These are phyloP conservation scores for Drosophila prosaltans DNA, from an alignment of 1,140 invertebrate genomes.

Conservation along the genomic window DNA sequence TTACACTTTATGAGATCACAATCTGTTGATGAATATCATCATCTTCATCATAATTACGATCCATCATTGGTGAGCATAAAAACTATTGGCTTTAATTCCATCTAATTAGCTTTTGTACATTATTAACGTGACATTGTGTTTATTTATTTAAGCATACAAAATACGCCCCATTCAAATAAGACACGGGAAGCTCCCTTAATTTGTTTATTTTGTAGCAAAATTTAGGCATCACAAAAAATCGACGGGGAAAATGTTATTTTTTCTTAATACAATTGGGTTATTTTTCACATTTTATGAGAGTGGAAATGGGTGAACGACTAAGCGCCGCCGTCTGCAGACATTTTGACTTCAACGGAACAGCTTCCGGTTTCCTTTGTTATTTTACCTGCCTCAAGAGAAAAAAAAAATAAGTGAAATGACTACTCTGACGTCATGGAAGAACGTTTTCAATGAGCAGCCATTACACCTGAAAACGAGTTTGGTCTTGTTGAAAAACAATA, in stretches of 20 bases:
- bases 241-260: constrained; percentile 56
- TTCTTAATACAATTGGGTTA: constrained; percentile 45
- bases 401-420: neutral
- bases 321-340: constrained; percentile 41
- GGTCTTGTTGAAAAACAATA: constrained; percentile 26
- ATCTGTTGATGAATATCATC: constrained; percentile 16
- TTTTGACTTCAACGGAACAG: constrained; percentile 45
- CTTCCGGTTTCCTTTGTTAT: constrained; percentile 77
- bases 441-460: constrained; percentile 32
- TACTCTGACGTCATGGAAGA: constrained; percentile 41
- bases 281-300: neutral
- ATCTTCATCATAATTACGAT: constrained; percentile 27
- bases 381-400: constrained; percentile 51
- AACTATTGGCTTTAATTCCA: constrained; percentile 38
- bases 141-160: constrained; percentile 67
- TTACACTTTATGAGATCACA: constrained; percentile 74
- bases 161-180: constrained; percentile 53
- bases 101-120: constrained; percentile 68
- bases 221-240: constrained; percentile 45
- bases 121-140: constrained; percentile 73
- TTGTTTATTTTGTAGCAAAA: constrained; percentile 61
- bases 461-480: constrained; percentile 40
- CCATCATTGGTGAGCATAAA: constrained; percentile 18
- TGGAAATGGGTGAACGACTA: constrained; percentile 43
- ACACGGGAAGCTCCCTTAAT: constrained; percentile 55